phyloP scores from a whole-genome alignment of 2,113 vertebrate genomes.

The Alexandromys fortis region DNA sequence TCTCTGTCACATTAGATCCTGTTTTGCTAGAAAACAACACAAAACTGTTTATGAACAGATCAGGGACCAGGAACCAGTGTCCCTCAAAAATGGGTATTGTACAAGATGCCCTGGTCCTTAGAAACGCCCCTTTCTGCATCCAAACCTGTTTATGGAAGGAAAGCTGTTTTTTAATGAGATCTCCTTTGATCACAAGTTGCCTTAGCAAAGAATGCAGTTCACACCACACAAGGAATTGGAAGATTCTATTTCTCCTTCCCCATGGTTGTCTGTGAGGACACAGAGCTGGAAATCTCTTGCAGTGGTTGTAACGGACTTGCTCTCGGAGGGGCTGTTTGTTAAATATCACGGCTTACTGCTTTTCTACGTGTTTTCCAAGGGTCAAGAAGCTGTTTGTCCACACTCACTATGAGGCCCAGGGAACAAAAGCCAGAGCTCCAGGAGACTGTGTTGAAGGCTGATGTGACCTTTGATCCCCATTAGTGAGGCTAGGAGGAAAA shows the following conservation, averaged over 20 bases:
- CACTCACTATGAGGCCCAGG: constrained; percentile 86
- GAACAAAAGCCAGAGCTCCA: constrained; percentile 85
- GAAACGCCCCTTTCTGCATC: not conserved
- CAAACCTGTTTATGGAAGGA: not conserved
- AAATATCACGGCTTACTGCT: constrained; percentile 50
- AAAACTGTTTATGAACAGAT: constrained; percentile 26
- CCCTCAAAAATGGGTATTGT: not conserved
- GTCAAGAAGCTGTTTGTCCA: constrained; percentile 81
- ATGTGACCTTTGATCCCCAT: constrained; percentile 85
- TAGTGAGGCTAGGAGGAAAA: constrained; percentile 86
- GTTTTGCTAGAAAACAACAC: constrained; percentile 68
- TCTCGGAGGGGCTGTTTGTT: constrained; percentile 12
- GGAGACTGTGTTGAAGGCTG: constrained; percentile 85
- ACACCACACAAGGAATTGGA: constrained; percentile 38
- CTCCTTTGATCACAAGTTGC: not conserved
- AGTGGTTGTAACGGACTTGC: constrained; percentile 19
- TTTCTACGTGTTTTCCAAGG: constrained; percentile 83
- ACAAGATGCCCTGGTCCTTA: not conserved
- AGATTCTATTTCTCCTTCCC: constrained; percentile 9
- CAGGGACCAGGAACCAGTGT: not conserved
- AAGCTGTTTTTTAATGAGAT: constrained; percentile 14
- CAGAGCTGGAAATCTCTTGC: constrained; percentile 48
- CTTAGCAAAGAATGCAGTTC: constrained; percentile 66
- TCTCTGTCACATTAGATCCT: constrained; percentile 14
- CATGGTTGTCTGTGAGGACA: constrained; percentile 64